Base-by-base conservation (phyloP, 2,888 invertebrate species). In the Metalampra italica region DNA sequence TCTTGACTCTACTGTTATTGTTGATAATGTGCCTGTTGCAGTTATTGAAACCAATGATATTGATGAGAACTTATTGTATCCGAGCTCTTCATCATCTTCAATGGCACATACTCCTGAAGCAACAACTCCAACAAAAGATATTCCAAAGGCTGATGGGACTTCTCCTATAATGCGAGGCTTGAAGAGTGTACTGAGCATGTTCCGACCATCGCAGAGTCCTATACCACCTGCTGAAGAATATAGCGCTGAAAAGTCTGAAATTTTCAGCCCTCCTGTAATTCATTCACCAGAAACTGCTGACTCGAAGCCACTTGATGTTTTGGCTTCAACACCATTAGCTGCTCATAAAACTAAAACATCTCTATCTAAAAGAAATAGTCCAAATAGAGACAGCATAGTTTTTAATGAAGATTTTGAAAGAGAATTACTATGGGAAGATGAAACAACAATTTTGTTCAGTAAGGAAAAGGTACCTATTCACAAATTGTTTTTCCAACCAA, bases 161-260 rank as follows among this genome's bases (percentile, higher is more conserved):
- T 89, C 89, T 34, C 87, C 89, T 0, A 89, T 89, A 22, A 75
- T 89, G 72, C 62, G 89, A 47, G 88, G 89, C 0, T 60, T 89
- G 0, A 88, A 88, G 57, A 82, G 76, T 64, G 86, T 89, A 4
- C 60, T 89, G 0, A 89, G 76, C 50, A 87, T 89, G 77, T 89
- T 89, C 56, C 69, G 85, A 32, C 68, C 87, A 15, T 87, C 88
- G 2, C 85, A 88, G 52, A 88, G 87, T 51, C 87, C 88, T 3
- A 76, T 84, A 58, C 75, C 80, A 44, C 60, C 71, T 8, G 43
- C 53, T 36, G 81, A 80, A 12, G 56, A 47, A 13, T 51, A 52
- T 34, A 47, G 41, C 41, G 9, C 22, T 2, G 7, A 15, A 9
- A 56, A 54, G 38, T 51, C 39, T 29, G 57, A 61, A 40, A 49